These are phyloP conservation scores for Delichon dasypus DNA, from an alignment of 2,797 vertebrate species.

Conservation along the genomic window DNA sequence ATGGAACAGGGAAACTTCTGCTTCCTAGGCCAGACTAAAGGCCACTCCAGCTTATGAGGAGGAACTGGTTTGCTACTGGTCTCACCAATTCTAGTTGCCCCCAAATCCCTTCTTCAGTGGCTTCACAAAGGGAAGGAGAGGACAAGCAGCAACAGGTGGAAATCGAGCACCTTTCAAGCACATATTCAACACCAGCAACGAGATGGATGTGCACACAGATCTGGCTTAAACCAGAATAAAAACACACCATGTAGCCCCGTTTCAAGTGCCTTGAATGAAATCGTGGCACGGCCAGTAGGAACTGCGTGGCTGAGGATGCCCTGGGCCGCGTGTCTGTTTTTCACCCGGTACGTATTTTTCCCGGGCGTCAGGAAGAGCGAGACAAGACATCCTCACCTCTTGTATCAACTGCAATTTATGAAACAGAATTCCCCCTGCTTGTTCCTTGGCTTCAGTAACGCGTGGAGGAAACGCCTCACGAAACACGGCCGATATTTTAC, in stretches of 20 bases:
- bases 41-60: no score
- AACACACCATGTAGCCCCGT: neutral
- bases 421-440: neutral
- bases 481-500: neutral
- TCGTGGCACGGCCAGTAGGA: neutral
- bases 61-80: no score
- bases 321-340: neutral
- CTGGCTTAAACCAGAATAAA: neutral
- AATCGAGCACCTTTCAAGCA: neutral
- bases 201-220: rapidly evolving
- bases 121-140: no score
- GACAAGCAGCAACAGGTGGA: neutral
- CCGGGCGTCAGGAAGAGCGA: neutral
- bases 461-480: neutral
- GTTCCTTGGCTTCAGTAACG: neutral
- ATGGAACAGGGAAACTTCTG: neutral
- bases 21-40: no score
- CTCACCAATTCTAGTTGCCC: no score
- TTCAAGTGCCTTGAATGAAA: neutral
- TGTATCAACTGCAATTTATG: neutral
- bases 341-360: neutral
- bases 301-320: neutral
- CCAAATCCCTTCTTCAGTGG: no score
- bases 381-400: neutral
- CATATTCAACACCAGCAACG: neutral